A percentile compares a stretch with the other conserved stretches of the same genome.
These are phyloP conservation scores for Melanostigma gelatinosum DNA, from an alignment of 2,113 vertebrate genomes.

Conservation along the genomic window DNA sequence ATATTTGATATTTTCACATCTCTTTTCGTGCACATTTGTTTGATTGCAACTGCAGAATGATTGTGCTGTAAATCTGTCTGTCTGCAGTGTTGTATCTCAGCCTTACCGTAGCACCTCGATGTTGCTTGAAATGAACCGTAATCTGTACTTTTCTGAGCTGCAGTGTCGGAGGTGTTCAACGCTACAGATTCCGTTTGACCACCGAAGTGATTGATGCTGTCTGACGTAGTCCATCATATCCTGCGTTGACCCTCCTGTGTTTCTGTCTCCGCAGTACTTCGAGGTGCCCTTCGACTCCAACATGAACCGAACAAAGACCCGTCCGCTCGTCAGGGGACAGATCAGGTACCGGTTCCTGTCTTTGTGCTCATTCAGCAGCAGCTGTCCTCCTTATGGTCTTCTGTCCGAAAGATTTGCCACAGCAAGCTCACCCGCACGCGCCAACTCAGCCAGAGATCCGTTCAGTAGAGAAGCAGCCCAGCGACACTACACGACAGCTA, in stretches of 20 bases:
- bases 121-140: background rate
- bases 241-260: slow-evolving; percentile 44
- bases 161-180: background rate
- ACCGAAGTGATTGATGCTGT: background rate
- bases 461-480: background rate
- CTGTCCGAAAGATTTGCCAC: background rate
- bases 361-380: background rate
- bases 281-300: slow-evolving; percentile 99
- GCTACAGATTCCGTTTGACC: background rate
- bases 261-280: slow-evolving; percentile 89
- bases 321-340: slow-evolving; percentile 95
- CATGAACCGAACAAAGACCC: slow-evolving; percentile 99
- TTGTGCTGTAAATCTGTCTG: background rate
- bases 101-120: background rate
- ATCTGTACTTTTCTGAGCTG: background rate
- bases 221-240: background rate
- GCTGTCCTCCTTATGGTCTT: background rate
- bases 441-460: background rate
- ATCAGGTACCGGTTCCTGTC: slow-evolving; percentile 87
- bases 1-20: background rate
- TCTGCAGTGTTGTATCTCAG: background rate
- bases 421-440: background rate
- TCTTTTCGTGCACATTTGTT: background rate
- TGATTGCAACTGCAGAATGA: background rate
- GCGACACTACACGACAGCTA: slow-evolving; percentile 3